Conservation (phyloP, 2,888 invertebrate species). For the Pyrochroa serraticornis region DNA sequence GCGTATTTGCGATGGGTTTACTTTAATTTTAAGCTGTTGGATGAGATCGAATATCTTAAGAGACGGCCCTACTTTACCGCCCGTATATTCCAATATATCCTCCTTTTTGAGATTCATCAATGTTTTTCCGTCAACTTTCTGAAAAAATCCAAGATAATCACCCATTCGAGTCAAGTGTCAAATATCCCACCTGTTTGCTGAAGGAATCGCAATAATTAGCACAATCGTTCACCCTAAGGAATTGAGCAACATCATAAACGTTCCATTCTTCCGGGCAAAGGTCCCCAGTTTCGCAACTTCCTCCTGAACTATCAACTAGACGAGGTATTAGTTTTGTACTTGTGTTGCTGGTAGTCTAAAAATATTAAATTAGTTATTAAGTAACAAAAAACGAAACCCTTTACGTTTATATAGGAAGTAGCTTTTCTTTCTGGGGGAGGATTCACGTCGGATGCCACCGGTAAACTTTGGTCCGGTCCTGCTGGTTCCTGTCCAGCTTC, state of each 20-base stretch:
- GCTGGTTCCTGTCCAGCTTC: conserved; percentile 63
- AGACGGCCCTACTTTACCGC: conserved; percentile 94
- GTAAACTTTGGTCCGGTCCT: conserved; percentile 62
- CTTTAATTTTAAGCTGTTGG: conserved; percentile 87
- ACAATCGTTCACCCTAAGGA: conserved; percentile 87
- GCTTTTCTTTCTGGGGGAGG: conserved; percentile 61
- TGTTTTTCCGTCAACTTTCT: conserved; percentile 81
- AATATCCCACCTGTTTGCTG: conserved; percentile 58
- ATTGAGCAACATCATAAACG: conserved; percentile 85
- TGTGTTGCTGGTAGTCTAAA: conserved; percentile 52
- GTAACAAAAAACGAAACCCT: too few relatives aligned
- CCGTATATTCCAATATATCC: conserved; percentile 85
- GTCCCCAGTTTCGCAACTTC: conserved; percentile 62
- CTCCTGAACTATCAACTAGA: conserved; percentile 64
- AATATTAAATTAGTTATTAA: conserved; percentile 22
- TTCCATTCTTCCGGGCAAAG: conserved; percentile 77
- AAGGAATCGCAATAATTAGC: conserved; percentile 74
- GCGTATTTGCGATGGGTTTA: conserved; percentile 74
- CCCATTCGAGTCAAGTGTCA: background rate
- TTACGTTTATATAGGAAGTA: conserved; percentile 68
- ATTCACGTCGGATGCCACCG: conserved; percentile 55
- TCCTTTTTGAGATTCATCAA: conserved; percentile 85
- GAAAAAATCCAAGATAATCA: conserved; percentile 45
- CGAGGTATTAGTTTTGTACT: conserved; percentile 68
- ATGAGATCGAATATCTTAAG: conserved; percentile 92